Base-by-base conservation (phyloP, 1,140 invertebrate species). In the Drosophila micromelanica region DNA sequence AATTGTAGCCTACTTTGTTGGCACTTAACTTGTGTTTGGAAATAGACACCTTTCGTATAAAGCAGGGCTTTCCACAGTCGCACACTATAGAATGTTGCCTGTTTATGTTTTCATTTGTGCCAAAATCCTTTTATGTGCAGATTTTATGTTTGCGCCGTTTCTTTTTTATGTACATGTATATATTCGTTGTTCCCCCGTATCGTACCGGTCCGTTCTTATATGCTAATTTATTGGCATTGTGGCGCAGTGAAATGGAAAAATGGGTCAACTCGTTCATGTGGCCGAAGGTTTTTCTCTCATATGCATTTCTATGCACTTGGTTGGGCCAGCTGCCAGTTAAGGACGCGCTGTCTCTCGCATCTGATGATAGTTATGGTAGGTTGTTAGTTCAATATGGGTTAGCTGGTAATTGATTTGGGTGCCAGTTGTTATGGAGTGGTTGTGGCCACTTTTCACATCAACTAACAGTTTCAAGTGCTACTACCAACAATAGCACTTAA, bases 141-240 rank as follows among this genome's bases (percentile, higher is more conserved):
- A 75, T 82, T 82, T 82, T 82, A 70, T 84, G 75, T 70, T 57
- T 74, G 48, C 56, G 56, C 68, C 68, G 62, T 64, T 80, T 43
- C 48, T 52, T 62, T 55, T 56, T 60, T 64, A 51, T 64, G 43
- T 64, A 54, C 48, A 37, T 57, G 35, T 42, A 27, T 45, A 49
- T 42, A 68, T 27, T 42, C 32, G 59, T 40, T 52, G 8, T 54
- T 20, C 8, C 37, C 8, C 20, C 20, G 1, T 23, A 23, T 3
- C 20, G 1, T 69, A 62, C 65, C 56, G 62, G 61, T 67, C 38
- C 61, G 59, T 76, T 67, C 81, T 85, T 80, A 78, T 86, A 85
- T 85, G 81, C 77, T 80, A 85, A 85, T 85, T 85, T 86, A 86
- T 86, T 85, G 81, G 81, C 81, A 72, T 64, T 80, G 69, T 54